phyloP scores from a whole-genome alignment of 2,797 vertebrate genomes.

The Decapterus maruadsi region DNA sequence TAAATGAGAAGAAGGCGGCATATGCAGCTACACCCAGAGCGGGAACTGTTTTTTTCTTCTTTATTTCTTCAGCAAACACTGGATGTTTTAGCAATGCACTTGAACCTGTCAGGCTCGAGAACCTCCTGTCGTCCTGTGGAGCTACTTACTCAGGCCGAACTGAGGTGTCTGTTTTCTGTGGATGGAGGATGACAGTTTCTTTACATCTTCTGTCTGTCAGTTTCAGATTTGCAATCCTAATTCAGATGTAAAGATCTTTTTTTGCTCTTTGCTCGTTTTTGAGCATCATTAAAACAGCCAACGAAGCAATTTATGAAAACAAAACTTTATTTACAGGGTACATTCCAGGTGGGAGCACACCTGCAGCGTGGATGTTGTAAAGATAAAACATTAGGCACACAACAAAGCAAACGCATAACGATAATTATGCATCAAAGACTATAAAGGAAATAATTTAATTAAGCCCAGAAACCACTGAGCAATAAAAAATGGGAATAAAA shows the following conservation, averaged over 20 bases:
- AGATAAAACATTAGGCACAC: too few species aligned
- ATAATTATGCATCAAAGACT: too few species aligned
- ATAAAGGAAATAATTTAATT: too few species aligned
- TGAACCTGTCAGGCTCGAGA: constrained; percentile 14
- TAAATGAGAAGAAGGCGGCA: constrained; percentile 47
- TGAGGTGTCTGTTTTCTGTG: constrained; percentile 1
- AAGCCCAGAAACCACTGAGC: too few species aligned
- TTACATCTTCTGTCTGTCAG: not conserved
- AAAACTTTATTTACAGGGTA: too few species aligned
- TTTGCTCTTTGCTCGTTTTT: not conserved
- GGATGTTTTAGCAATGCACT: constrained; percentile 31
- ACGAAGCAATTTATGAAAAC: not conserved
- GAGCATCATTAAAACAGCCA: not conserved
- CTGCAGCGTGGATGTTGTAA: too few species aligned
- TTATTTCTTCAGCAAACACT: not conserved
- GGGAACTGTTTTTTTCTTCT: not conserved
- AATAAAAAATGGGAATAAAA: too few species aligned
- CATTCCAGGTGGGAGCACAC: too few species aligned
- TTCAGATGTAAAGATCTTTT: not conserved
- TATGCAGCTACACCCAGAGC: constrained; percentile 6
- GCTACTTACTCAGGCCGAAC: constrained; percentile 20
- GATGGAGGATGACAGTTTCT: not conserved
- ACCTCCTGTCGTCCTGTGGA: constrained; percentile 17
- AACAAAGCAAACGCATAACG: too few species aligned
- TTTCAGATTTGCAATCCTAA: not conserved